phyloP scores from a whole-genome alignment of 2,797 vertebrate species.

The Thripadectes ignobilis region DNA sequence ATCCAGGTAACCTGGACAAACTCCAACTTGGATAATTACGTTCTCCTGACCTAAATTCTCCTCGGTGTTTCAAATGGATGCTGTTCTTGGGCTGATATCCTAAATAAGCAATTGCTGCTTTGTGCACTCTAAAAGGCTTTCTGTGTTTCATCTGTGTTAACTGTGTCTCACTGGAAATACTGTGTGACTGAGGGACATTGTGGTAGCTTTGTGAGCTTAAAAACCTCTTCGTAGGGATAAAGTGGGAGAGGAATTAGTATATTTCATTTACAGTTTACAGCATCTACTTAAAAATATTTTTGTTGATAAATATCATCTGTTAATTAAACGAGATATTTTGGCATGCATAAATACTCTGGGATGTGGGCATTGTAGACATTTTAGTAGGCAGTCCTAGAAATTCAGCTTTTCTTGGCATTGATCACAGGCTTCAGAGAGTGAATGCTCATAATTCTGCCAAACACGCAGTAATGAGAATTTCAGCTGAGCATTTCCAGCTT shows the following conservation, averaged over 20 bases:
- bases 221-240: background rate
- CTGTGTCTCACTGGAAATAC: background rate
- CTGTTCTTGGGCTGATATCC: background rate
- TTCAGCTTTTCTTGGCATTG: background rate
- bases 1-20: conserved; percentile 63
- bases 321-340: background rate
- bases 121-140: background rate
- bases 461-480: background rate
- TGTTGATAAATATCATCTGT: background rate
- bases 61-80: background rate
- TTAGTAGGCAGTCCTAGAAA: background rate
- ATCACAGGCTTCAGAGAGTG: background rate
- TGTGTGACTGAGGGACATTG: fast-evolving
- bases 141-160: background rate
- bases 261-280: background rate
- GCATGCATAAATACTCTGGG: background rate
- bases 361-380: background rate
- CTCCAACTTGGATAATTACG: conserved; percentile 47
- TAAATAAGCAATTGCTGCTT: background rate
- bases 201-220: background rate
- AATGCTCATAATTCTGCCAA: background rate
- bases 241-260: background rate
- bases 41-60: conserved; percentile 54
- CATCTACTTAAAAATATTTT: background rate
- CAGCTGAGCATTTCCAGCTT: background rate